Conservation (phyloP, 2,888 invertebrate genomes). For the Callinectes sapidus region DNA sequence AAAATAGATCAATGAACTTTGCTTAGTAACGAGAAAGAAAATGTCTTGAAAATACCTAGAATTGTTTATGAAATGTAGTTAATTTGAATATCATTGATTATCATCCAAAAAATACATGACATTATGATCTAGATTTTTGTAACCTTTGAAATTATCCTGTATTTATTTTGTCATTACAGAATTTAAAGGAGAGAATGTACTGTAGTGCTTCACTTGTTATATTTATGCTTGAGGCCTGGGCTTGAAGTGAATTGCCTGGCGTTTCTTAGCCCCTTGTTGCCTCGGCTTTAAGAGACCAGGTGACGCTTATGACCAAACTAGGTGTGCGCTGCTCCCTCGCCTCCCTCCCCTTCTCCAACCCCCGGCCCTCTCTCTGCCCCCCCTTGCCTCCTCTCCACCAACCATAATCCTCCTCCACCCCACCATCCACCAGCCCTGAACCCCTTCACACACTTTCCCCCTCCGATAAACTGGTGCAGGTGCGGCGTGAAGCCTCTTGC, state of each 20-base stretch:
- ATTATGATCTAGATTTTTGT: too few species aligned
- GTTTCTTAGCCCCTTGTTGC: conserved; percentile 9
- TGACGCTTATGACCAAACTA: conserved; percentile 5
- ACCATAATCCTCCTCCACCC: background rate
- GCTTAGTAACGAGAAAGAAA: too few species aligned
- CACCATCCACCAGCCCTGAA: background rate
- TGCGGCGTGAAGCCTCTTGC: background rate
- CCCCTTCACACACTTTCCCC: background rate
- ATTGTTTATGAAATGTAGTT: too few species aligned
- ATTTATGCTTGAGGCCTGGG: background rate
- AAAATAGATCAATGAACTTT: too few species aligned
- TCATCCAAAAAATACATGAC: too few species aligned
- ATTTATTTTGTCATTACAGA: background rate
- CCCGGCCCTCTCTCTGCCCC: background rate
- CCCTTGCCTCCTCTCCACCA: background rate
- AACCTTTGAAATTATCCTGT: background rate
- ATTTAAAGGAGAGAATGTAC: background rate
- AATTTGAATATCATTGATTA: too few species aligned
- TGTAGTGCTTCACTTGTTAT: background rate
- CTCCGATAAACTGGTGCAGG: background rate
- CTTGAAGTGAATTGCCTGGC: conserved; percentile 17
- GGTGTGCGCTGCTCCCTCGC: background rate
- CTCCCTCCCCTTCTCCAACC: background rate
- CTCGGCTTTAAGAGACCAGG: conserved; percentile 31
- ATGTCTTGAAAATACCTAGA: too few species aligned